phyloP scores from a whole-genome alignment of 2,888 invertebrate species.

The Tetragonisca angustula region DNA sequence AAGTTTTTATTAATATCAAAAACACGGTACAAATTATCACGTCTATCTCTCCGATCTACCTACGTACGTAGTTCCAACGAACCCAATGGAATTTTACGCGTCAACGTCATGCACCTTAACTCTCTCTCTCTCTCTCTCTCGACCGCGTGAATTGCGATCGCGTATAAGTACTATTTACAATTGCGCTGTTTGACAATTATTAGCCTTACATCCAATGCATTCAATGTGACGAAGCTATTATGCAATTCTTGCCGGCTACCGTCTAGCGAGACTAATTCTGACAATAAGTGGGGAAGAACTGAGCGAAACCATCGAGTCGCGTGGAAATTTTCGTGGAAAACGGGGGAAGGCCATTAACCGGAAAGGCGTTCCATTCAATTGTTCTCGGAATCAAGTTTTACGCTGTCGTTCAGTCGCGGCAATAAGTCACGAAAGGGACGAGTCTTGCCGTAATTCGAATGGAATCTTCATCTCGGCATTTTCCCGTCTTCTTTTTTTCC shows the following conservation, averaged over 20 bases:
- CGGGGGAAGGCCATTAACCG: not conserved
- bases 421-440: not conserved
- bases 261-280: not conserved
- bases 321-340: not conserved
- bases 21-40: not conserved
- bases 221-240: constrained; percentile 1
- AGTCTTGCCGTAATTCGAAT: not conserved
- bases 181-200: not conserved
- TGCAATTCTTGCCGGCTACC: not conserved
- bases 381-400: not conserved
- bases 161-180: not conserved
- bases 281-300: not conserved
- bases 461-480: not conserved
- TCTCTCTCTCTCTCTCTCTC: not conserved
- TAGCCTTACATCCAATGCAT: not conserved
- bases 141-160: not conserved
- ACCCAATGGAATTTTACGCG: not conserved
- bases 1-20: not conserved
- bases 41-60: no score
- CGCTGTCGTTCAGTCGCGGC: not conserved
- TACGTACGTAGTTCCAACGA: not conserved
- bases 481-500: not conserved
- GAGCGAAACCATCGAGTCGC: not conserved
- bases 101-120: not conserved
- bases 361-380: constrained; percentile 3